Base-by-base conservation (phyloP, 2,113 vertebrate genomes). In the Xyliphius kryptos region DNA sequence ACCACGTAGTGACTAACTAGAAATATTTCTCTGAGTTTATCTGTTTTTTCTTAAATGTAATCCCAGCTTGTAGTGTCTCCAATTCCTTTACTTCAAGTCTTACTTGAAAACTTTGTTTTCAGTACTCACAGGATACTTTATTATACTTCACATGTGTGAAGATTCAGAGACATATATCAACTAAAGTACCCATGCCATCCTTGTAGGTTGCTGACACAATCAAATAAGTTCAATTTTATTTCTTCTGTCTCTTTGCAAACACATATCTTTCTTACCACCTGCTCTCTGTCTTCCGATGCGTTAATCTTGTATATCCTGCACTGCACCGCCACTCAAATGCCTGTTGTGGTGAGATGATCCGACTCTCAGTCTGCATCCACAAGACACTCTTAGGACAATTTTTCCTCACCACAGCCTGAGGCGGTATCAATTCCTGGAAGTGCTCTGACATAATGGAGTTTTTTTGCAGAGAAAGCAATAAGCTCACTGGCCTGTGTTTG, bases 191-290 rank as follows among this genome's bases (percentile, higher is more conserved):
- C 63, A 1, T 46, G 40, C 13, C 5, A 12, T 41, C 26, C 10
- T 41, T 14, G 40, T 61, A 66, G 67, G 52, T 59, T 15, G 49
- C 58, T 58, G 68, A 72, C 62, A 48, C 57, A 37, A 48, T 63
- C 47, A 69, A 66, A 41, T 67, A 62, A 16, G 19, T 11, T 32
- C 9, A 20, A 55, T 50, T 12, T 41, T 44, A 13, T 21, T 13
- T 6, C 56, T 41, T 41, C 8, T 56, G 2, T 19, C 16, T 50
- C 56, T 14, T 22, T 41, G 19, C 11, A 56, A 56, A 47, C 16
- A 2, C 3, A 14, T 26, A 40, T 50, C 56, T 12, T 14, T 19
- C 26, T 43, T 49, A n/a, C 16, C 19, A 47, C 41, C 46, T 37
- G 49, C 41, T 55, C 49, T 57, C 32, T 13, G 6, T 11, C 12